Percentiles rank a stretch among this genome's conserved stretches.
Evolutionary conservation across 1,140 invertebrate species (phyloP).

Genomic region (Leptestheria dahalacensis): DNA sequence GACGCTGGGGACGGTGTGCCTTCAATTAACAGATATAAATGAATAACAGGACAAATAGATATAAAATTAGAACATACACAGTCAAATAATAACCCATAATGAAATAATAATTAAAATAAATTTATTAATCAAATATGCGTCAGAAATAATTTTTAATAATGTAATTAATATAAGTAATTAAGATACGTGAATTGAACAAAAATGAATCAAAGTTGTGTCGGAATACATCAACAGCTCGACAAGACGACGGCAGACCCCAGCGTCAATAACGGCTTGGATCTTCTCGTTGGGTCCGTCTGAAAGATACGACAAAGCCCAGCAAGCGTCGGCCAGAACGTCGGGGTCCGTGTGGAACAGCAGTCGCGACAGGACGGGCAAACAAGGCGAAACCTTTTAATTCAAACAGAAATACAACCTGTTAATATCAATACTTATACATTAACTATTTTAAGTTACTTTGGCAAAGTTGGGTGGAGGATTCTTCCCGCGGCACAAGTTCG

Average conservation of each 20-base stretch:
- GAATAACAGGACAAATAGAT: too few relatives aligned
- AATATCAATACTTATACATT: conserved; percentile 22
- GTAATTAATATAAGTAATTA: background rate
- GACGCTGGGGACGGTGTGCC: conserved; percentile 75
- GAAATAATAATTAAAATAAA: too few relatives aligned
- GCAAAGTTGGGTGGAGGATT: conserved; percentile 87
- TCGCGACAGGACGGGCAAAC: conserved; percentile 70
- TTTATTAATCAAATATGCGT: too few relatives aligned
- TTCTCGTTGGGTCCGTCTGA: conserved; percentile 96
- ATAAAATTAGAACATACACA: too few relatives aligned
- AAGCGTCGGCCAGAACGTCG: conserved; percentile 86
- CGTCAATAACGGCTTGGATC: conserved; percentile 94
- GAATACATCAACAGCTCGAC: conserved; percentile 82
- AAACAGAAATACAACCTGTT: background rate
- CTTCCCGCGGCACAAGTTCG: conserved; percentile 91
- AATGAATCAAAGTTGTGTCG: background rate
- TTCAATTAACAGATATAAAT: conserved; percentile 28
- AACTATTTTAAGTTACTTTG: conserved; percentile 48
- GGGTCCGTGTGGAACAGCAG: conserved; percentile 76
- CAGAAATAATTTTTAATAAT: background rate
- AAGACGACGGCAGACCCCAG: conserved; percentile 81
- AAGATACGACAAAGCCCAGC: conserved; percentile 88
- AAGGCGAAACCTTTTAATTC: conserved; percentile 39
- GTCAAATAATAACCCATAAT: too few relatives aligned
- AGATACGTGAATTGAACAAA: too few relatives aligned